phyloP scores from a whole-genome alignment of 2,797 vertebrate species.

The Brachymystax lenok region DNA sequence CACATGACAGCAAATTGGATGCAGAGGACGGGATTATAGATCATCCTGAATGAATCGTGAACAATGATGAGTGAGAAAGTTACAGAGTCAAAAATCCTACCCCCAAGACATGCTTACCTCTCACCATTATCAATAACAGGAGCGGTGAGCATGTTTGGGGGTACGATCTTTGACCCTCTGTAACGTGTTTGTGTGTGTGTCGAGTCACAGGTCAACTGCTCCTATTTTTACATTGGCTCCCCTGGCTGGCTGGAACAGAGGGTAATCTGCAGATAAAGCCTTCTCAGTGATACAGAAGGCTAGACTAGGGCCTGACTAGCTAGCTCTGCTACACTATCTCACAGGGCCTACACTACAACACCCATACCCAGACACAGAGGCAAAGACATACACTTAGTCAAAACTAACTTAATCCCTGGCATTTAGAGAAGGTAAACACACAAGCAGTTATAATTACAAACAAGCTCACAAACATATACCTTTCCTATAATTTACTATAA shows the following conservation, averaged over 20 bases:
- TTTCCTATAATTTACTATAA: too few relatives aligned
- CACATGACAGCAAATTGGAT: too few relatives aligned
- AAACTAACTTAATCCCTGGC: neutral
- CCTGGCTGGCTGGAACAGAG: conserved; percentile 5
- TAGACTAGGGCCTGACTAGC: conserved; percentile 1
- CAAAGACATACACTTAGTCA: neutral
- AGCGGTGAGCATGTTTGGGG: too few relatives aligned
- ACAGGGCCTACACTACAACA: conserved; percentile 45
- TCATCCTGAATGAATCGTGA: too few relatives aligned
- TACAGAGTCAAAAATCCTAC: too few relatives aligned
- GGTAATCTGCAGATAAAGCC: conserved; percentile 60
- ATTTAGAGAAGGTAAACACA: neutral
- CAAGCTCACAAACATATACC: neutral
- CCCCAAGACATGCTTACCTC: too few relatives aligned
- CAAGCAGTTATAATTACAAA: neutral
- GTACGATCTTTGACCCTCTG: too few relatives aligned
- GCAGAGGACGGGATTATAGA: too few relatives aligned
- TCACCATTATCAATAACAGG: too few relatives aligned
- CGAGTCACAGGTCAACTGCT: conserved; percentile 35
- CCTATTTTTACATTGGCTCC: conserved; percentile 53
- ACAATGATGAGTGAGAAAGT: too few relatives aligned
- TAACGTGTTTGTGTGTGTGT: too few relatives aligned
- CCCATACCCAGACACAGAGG: neutral
- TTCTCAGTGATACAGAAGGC: conserved; percentile 28
- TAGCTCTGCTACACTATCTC: conserved; percentile 42